Base-by-base conservation (phyloP, 2,797 vertebrate genomes). In the Galago senegalensis region DNA sequence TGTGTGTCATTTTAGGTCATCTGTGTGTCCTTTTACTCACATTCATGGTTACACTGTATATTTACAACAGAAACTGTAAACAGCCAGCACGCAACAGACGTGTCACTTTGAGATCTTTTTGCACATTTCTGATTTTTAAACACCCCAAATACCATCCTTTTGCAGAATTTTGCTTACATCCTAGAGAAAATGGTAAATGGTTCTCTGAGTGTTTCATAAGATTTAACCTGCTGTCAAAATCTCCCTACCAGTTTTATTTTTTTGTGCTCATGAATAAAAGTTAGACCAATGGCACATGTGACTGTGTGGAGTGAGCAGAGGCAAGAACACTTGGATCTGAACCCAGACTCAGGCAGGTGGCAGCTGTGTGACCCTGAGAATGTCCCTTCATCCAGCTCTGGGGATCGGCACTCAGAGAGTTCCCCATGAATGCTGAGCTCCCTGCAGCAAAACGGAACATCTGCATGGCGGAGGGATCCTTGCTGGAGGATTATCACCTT, bases 161-260 rank as follows among this genome's bases (percentile, higher is more conserved):
- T 95, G 92, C 88, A 90, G 73, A 61, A 0, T 77, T 97, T 90
- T 86, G 70, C 96, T 96, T 96, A 94, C 43, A 87, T 98, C 93
- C 94, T 86, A 89, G 96, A 93, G 96, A 96, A 93, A 97, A 93
- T 3, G 97, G 97, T 96, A 98, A 96, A 94, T 89, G 95, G 95
- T 91, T 88, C 77, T 95, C 94, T 92, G 79, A 76, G 97, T 93
- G 97, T 92, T 82, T 95, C 94, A 93, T 96, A 97, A 97, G 96
- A 97, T 95, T 97, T 97, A 97, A 98, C 96, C 97, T 96, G 93
- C 92, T 96, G 95, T 86, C 73, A 93, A 97, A 97, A 97, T 91
- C 97, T 97, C 97, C 93, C 95, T 77, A 60, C 93, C 87, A 96
- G 53, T 0, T 93, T 85, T 87, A 80, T 60, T n/a, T 56, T 27